Evolutionary conservation across 2,113 vertebrate genomes (phyloP).

Genomic region (Dasyprocta punctata): DNA sequence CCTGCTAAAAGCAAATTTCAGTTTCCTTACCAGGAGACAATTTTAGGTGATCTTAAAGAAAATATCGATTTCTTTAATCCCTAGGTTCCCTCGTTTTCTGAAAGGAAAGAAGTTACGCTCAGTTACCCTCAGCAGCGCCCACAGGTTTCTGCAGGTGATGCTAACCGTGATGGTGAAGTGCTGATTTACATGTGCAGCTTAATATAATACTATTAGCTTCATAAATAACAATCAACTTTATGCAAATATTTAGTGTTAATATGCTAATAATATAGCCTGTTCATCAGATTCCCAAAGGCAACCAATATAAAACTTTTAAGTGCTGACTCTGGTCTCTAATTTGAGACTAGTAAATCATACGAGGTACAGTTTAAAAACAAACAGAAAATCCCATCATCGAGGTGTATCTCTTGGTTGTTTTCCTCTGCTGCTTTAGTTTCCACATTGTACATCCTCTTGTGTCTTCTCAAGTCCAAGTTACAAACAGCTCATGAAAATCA

Average conservation of each 20-base stretch:
- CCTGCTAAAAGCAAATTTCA: background rate
- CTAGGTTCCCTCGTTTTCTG: background rate
- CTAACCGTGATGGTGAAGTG: background rate
- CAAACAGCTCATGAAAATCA: background rate
- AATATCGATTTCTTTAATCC: background rate
- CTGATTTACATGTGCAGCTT: background rate
- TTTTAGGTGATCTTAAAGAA: background rate
- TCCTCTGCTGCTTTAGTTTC: background rate
- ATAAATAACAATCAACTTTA: background rate
- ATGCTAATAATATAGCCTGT: background rate
- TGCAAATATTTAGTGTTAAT: constrained; percentile 7
- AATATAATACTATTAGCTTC: background rate
- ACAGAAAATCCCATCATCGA: background rate
- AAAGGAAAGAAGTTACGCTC: background rate
- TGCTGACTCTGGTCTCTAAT: background rate
- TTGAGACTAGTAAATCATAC: background rate
- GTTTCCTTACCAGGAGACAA: background rate
- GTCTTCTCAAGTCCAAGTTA: background rate
- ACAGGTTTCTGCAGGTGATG: background rate
- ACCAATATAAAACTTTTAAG: background rate
- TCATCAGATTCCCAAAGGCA: constrained; percentile 43
- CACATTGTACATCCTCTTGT: background rate
- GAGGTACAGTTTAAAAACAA: background rate
- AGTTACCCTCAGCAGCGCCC: background rate
- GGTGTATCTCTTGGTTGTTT: background rate